phyloP scores from a whole-genome alignment of 2,113 vertebrate genomes.

The Sarotherodon lohbergeri region DNA sequence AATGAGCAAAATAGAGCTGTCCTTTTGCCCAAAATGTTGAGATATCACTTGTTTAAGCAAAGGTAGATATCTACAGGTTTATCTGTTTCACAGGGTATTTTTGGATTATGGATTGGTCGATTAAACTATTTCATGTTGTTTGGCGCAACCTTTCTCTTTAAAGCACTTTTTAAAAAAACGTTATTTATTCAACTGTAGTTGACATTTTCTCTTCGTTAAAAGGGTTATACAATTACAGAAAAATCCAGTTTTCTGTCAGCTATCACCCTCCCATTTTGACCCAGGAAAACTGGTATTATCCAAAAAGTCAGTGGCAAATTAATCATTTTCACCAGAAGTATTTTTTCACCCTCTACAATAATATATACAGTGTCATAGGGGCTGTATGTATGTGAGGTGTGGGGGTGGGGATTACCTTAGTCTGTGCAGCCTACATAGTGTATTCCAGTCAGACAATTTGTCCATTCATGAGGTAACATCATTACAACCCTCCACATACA shows the following conservation, averaged over 20 bases:
- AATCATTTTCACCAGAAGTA: background rate
- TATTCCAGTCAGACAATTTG: conserved; percentile 42
- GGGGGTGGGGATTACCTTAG: background rate
- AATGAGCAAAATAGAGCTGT: background rate
- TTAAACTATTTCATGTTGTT: background rate
- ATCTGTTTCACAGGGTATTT: background rate
- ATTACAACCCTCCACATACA: conserved; percentile 25
- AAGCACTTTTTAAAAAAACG: too few relatives aligned
- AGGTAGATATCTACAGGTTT: background rate
- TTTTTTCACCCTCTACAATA: background rate
- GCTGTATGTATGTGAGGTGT: background rate
- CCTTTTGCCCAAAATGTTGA: background rate
- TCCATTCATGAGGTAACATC: conserved; percentile 56
- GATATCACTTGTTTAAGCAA: background rate
- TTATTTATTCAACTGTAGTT: too few relatives aligned
- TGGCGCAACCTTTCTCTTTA: background rate
- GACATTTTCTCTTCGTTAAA: too few relatives aligned
- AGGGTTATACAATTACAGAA: background rate
- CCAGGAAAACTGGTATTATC: background rate
- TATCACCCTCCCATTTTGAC: background rate
- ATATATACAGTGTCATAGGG: background rate
- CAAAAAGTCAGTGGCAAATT: background rate
- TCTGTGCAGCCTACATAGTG: background rate
- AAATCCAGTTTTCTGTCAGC: background rate
- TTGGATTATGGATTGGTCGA: background rate